These are phyloP conservation scores for Amaurobius ferox DNA, from an alignment of 2,888 invertebrate species.

Conservation along the genomic window DNA sequence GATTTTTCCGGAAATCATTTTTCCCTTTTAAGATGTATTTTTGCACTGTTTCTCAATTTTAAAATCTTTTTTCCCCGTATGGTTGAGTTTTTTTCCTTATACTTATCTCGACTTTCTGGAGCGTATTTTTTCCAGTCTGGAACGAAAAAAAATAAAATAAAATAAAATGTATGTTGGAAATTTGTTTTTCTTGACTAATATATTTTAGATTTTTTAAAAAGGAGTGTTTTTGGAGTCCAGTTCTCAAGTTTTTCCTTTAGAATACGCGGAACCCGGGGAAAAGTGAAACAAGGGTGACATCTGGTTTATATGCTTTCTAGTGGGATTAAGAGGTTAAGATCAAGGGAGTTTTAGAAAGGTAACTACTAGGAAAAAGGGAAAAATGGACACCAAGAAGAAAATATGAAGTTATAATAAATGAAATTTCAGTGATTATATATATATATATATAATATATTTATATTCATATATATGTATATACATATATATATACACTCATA, in stretches of 20 bases:
- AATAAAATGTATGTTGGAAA: too few species aligned
- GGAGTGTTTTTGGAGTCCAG: neutral
- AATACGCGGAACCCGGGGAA: neutral
- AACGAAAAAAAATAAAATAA: conserved; percentile 7
- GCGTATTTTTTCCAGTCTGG: conserved; percentile 18
- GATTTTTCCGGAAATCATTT: conserved; percentile 65
- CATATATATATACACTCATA: too few species aligned
- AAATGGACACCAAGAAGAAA: too few species aligned
- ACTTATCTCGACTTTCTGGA: conserved; percentile 8
- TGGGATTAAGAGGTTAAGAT: too few species aligned
- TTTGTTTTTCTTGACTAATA: conserved; percentile 1
- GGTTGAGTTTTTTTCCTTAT: conserved; percentile 21
- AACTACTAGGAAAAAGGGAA: too few species aligned
- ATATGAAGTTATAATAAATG: too few species aligned
- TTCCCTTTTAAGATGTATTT: conserved; percentile 55
- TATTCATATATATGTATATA: too few species aligned
- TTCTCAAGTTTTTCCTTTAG: neutral
- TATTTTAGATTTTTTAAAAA: neutral
- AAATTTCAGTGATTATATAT: too few species aligned
- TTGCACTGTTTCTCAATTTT: conserved; percentile 66
- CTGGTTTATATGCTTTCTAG: too few species aligned
- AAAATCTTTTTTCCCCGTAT: conserved; percentile 34
- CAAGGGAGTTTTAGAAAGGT: too few species aligned
- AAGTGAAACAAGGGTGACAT: neutral
- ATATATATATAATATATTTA: too few species aligned